Evolutionary conservation across 1,140 invertebrate genomes (phyloP), one percentile per base, ranked within the genome.

Genomic region (Drosophila lowei): DNA sequence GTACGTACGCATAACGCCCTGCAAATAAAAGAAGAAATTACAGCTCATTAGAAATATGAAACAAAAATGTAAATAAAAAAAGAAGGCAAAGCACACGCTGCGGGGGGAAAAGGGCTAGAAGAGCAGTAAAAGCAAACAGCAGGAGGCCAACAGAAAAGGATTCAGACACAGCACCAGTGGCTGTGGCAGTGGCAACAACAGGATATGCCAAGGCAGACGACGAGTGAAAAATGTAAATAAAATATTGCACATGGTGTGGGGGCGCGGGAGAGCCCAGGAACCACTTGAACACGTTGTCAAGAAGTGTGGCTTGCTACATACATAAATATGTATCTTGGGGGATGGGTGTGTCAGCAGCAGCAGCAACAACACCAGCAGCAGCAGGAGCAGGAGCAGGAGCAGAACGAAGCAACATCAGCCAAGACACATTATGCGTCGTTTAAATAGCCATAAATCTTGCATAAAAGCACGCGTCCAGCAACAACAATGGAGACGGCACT

Each of bases 21-120:
- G 83, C 77, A 85, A 85, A 85, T 85, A 85, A 86, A 86, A 86
- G 65, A 65, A 86, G 78, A 88, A 86, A 86, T 86, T 86, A 86
- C 83, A 86, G 83, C 83, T 86, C 83, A 86, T 86, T 86, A 86
- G 78, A 86, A 86, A 81, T 81, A 83, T 88, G 81, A 86, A 88
- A 88, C 74, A 88, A 86, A 77, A 77, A 75, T 77, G 75, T 64
- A 77, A 77, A 77, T 71, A 77, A 44, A 38, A 23, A 11, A 52
- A 56, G 60, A 66, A 56, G 41, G 59, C 38, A 65, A 64, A 76
- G 53, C 44, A 44, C 38, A 59, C 49, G 60, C 66, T 58, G 72
- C 56, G 56, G 65, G 74, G 64, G 46, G 57, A 57, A 41, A 56
- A 53, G 50, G 47, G 42, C 70, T 47, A 65, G 70, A 74, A 47